Evolutionary conservation across 1,140 invertebrate genomes (phyloP).

Genomic region (Nomia melanderi): DNA sequence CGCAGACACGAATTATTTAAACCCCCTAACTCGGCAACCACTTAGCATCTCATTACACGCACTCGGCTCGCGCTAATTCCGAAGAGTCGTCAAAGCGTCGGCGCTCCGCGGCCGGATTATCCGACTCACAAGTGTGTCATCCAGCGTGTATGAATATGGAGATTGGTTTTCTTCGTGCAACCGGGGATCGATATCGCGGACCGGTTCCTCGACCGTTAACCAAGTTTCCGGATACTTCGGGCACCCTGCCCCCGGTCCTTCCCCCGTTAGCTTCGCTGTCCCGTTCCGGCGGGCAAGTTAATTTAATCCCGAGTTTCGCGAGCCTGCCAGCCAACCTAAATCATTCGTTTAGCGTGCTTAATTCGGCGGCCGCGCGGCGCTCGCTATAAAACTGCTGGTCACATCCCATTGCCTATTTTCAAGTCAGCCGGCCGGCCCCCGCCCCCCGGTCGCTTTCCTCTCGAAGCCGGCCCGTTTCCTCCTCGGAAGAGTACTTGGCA

Average conservation of each 20-base stretch:
- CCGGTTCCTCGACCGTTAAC: conserved; percentile 38
- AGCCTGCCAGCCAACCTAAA: conserved; percentile 31
- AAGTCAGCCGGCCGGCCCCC: conserved; percentile 19
- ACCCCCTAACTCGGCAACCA: too few relatives aligned
- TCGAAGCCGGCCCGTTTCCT: not conserved
- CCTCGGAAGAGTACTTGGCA: conserved; percentile 68
- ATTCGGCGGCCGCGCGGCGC: too few relatives aligned
- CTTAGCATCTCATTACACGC: not conserved
- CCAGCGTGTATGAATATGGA: conserved; percentile 42
- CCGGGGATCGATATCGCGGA: conserved; percentile 26
- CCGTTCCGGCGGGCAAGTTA: conserved; percentile 13
- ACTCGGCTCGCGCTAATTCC: not conserved
- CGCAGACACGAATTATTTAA: too few relatives aligned
- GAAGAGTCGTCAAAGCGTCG: not conserved
- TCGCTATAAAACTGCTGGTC: conserved; percentile 39
- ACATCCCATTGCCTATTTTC: conserved; percentile 46
- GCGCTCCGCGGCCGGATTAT: not conserved
- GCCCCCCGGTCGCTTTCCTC: too few relatives aligned
- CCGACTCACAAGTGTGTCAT: not conserved
- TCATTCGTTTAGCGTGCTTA: conserved; percentile 47
- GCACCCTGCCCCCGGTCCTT: not conserved
- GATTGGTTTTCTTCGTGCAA: conserved; percentile 22
- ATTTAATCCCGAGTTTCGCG: conserved; percentile 40
- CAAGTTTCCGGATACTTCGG: conserved; percentile 36
- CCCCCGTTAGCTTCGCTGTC: too few relatives aligned